Conservation (phyloP, 2,888 invertebrate species). For the Campaea margaritaria region DNA sequence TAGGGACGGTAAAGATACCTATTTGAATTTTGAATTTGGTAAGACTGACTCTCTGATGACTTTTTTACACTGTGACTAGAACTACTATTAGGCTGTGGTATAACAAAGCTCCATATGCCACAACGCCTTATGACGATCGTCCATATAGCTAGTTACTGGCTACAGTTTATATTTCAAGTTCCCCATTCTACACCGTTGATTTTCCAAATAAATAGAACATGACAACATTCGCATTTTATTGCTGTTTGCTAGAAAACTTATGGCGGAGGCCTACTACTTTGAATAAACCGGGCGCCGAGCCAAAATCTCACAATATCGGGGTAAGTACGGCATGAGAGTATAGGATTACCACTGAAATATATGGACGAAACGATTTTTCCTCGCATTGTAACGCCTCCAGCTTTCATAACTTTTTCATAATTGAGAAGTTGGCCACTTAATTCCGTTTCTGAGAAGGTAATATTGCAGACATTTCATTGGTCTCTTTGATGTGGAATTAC, state of each 20-base stretch:
- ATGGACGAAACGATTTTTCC: constrained; percentile 29
- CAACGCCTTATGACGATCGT: background rate
- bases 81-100: no score
- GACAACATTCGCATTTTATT: constrained; percentile 40
- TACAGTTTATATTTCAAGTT: constrained; percentile 12
- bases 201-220: constrained; percentile 30
- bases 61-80: no score
- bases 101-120: no score
- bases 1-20: no score
- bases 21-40: no score
- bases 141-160: background rate
- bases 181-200: constrained; percentile 24
- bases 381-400: constrained; percentile 27
- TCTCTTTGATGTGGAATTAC: background rate
- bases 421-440: constrained; percentile 33
- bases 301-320: constrained; percentile 45
- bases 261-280: constrained; percentile 43
- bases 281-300: constrained; percentile 48
- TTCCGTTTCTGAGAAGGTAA: constrained; percentile 25
- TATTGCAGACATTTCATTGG: constrained; percentile 17
- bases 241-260: constrained; percentile 45
- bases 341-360: constrained; percentile 34
- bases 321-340: constrained; percentile 36
- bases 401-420: constrained; percentile 33
- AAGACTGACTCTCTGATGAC: no score